Conservation (phyloP, 2,113 vertebrate species). For the Girardinichthys multiradiatus region DNA sequence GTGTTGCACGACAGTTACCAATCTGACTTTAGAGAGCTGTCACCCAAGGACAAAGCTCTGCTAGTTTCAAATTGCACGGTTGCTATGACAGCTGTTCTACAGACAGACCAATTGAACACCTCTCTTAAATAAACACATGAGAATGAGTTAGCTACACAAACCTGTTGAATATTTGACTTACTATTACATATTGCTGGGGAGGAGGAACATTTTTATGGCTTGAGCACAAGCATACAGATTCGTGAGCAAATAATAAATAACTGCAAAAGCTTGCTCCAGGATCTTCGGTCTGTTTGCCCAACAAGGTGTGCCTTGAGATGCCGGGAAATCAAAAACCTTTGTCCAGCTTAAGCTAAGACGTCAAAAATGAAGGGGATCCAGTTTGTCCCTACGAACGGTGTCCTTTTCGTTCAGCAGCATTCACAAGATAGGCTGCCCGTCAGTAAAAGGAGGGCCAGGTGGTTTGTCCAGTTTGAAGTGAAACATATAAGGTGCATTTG, state of each 20-base stretch:
- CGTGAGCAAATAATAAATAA: slow-evolving; percentile 59
- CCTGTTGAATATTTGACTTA: slow-evolving; percentile 11
- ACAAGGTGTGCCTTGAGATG: slow-evolving; percentile 61
- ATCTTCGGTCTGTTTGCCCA: slow-evolving; percentile 70
- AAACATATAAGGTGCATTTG: background rate
- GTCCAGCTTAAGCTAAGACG: background rate
- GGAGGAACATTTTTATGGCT: background rate
- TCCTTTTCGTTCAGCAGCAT: background rate
- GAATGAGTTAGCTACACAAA: slow-evolving; percentile 1
- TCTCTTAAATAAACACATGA: slow-evolving; percentile 19
- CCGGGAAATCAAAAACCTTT: slow-evolving; percentile 13
- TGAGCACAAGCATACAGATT: slow-evolving; percentile 8
- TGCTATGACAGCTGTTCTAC: slow-evolving; percentile 69
- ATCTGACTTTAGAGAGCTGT: slow-evolving; percentile 52
- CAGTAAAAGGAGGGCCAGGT: background rate
- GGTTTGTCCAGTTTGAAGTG: background rate
- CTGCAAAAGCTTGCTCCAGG: slow-evolving; percentile 51
- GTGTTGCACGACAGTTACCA: slow-evolving; percentile 28
- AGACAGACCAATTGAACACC: slow-evolving; percentile 39
- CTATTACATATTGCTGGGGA: background rate
- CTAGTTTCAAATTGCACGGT: slow-evolving; percentile 59
- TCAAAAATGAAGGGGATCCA: background rate
- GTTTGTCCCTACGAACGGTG: background rate
- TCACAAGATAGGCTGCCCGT: background rate
- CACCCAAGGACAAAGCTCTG: slow-evolving; percentile 60